A percentile compares a stretch with the other conserved stretches of the same genome.
These are phyloP conservation scores for Macrocentrus cingulum DNA, from an alignment of 1,140 invertebrate species.

Conservation along the genomic window DNA sequence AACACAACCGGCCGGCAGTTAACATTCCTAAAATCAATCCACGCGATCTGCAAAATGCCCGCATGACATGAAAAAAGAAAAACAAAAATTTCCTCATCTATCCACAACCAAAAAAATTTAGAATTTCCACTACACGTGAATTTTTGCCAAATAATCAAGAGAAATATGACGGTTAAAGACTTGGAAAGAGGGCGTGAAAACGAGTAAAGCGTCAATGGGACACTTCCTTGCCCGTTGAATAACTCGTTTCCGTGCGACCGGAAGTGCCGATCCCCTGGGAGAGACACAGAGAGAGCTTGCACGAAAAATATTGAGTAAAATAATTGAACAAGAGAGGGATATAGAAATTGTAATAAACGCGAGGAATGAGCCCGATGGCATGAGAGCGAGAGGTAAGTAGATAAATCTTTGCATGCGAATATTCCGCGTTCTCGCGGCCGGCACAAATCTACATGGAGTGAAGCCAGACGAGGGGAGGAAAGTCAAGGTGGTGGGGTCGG, in stretches of 20 bases:
- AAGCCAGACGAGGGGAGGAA: conserved; percentile 16
- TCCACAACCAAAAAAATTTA: conserved; percentile 14
- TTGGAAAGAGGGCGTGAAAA: not conserved
- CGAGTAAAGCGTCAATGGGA: conserved; percentile 13
- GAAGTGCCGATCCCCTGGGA: conserved; percentile 5
- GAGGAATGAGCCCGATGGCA: too few relatives aligned
- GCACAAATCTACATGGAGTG: too few relatives aligned
- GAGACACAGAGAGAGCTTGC: not conserved
- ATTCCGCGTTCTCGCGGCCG: too few relatives aligned
- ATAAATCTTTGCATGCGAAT: not conserved
- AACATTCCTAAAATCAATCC: conserved; percentile 15
- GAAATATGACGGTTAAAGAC: too few relatives aligned
- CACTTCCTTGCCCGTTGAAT: conserved; percentile 5
- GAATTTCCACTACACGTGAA: too few relatives aligned
- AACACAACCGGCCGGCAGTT: not conserved
- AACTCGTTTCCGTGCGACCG: conserved; percentile 21
- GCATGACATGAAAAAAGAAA: too few relatives aligned
- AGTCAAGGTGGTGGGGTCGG: conserved; percentile 9
- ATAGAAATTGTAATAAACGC: too few relatives aligned
- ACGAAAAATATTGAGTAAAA: too few relatives aligned
- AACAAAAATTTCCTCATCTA: too few relatives aligned
- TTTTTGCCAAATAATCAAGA: not conserved
- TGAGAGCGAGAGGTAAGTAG: too few relatives aligned
- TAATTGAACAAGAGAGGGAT: too few relatives aligned
- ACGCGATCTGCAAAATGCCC: not conserved